phyloP scores from a whole-genome alignment of 2,888 invertebrate species.

The Eustalomyia histrio region DNA sequence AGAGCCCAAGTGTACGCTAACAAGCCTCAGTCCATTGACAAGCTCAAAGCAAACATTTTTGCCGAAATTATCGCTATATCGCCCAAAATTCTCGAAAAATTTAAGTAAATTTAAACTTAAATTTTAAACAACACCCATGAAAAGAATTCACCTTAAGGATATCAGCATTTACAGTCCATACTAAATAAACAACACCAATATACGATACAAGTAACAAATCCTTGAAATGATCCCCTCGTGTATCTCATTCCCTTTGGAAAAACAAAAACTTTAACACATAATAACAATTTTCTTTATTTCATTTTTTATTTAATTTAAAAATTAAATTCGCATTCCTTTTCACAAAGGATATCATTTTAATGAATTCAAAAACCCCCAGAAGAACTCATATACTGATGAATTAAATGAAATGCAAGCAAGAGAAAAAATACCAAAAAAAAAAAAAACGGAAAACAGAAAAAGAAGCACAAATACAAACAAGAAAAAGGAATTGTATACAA shows the following conservation, averaged over 20 bases:
- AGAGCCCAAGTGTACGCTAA: no score
- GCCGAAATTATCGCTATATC: no score
- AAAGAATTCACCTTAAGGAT: no score
- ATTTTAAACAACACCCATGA: no score
- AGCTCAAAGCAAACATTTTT: no score
- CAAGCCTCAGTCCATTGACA: no score
- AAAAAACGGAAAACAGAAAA: conserved; percentile 29
- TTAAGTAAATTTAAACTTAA: no score
- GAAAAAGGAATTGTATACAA: conserved; percentile 51
- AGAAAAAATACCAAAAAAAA: conserved; percentile 33
- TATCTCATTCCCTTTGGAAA: conserved; percentile 5
- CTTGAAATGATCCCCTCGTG: neutral
- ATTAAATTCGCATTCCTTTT: conserved; percentile 62
- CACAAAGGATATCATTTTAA: conserved; percentile 65
- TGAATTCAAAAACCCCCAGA: conserved; percentile 61
- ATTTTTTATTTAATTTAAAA: conserved; percentile 57
- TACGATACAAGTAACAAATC: no score
- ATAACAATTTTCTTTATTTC: conserved; percentile 40
- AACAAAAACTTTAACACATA: conserved; percentile 28
- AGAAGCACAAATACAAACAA: conserved; percentile 40
- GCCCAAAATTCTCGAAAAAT: no score
- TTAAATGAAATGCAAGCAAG: conserved; percentile 56
- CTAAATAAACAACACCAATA: no score
- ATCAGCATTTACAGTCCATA: no score
- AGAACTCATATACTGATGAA: conserved; percentile 60